Percentiles rank a stretch among this genome's conserved stretches.
Evolutionary conservation across 2,888 invertebrate genomes (phyloP).

Genomic region (Zhuqinia jingwanae): DNA sequence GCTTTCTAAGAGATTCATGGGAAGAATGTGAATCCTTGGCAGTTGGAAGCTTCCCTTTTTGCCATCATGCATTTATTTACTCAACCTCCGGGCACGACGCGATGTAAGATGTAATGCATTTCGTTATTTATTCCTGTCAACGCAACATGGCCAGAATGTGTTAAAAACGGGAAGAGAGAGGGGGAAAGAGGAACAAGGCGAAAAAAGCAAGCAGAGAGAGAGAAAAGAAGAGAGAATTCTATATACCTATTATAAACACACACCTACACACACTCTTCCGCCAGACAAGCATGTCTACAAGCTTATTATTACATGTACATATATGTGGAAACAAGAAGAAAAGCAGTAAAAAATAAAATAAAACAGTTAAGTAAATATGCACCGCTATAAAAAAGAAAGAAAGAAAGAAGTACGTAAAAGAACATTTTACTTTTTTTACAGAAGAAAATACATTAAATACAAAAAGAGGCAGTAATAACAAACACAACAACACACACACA

Average conservation of each 20-base stretch:
- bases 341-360: constrained; percentile 57
- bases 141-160: constrained; percentile 72
- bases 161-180: constrained; percentile 47
- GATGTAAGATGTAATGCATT: constrained; percentile 65
- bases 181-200: constrained; percentile 1
- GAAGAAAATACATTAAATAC: constrained; percentile 53
- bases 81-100: constrained; percentile 67
- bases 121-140: constrained; percentile 74
- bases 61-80: constrained; percentile 70
- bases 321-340: constrained; percentile 45
- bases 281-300: not conserved
- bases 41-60: constrained; percentile 60
- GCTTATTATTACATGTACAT: constrained; percentile 12
- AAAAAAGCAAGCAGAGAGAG: constrained; percentile 28
- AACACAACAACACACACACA: too few species aligned
- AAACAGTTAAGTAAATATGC: constrained; percentile 64
- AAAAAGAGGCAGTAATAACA: constrained; percentile 36
- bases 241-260: constrained; percentile 37
- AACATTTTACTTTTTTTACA: constrained; percentile 35
- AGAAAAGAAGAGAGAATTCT: constrained; percentile 16
- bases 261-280: constrained; percentile 13
- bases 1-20: constrained; percentile 73
- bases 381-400: constrained; percentile 56
- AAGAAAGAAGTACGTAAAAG: constrained; percentile 31
- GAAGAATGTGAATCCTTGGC: constrained; percentile 73